Conservation (phyloP, 2,113 vertebrate genomes). For the Formicarius rufipectus region DNA sequence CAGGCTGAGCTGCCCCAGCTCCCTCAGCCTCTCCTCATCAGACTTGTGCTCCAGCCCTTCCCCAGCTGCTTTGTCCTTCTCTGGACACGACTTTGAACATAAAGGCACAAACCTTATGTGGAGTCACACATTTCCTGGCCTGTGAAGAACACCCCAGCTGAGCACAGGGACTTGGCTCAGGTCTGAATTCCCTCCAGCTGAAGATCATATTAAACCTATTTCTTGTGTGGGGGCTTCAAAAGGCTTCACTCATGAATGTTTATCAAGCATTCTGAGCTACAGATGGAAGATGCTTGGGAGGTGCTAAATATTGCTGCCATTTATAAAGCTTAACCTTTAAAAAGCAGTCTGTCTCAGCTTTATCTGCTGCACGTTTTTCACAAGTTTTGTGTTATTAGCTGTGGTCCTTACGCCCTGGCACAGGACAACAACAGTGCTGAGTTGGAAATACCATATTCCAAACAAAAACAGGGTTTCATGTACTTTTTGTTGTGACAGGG, state of each 20-base stretch:
- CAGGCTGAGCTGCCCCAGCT: neutral
- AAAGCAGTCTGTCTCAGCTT: slow-evolving; percentile 37
- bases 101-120: neutral
- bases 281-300: slow-evolving; percentile 56
- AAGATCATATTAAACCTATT: neutral
- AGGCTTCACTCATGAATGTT: slow-evolving; percentile 1
- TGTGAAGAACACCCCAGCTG: neutral
- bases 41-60: neutral
- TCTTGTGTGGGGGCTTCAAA: neutral
- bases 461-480: neutral
- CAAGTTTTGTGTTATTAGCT: neutral
- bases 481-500: neutral
- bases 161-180: neutral
- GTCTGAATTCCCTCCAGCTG: neutral
- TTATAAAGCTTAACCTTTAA: slow-evolving; percentile 56
- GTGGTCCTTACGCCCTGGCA: neutral
- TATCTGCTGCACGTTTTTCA: neutral
- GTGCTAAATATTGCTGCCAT: slow-evolving; percentile 53
- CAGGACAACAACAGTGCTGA: neutral
- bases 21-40: neutral
- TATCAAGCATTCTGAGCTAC: slow-evolving; percentile 11
- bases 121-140: neutral
- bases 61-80: neutral
- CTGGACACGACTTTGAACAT: neutral
- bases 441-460: neutral